phyloP scores from a whole-genome alignment of 2,113 vertebrate species.

The Corythoichthys haematopterus region DNA sequence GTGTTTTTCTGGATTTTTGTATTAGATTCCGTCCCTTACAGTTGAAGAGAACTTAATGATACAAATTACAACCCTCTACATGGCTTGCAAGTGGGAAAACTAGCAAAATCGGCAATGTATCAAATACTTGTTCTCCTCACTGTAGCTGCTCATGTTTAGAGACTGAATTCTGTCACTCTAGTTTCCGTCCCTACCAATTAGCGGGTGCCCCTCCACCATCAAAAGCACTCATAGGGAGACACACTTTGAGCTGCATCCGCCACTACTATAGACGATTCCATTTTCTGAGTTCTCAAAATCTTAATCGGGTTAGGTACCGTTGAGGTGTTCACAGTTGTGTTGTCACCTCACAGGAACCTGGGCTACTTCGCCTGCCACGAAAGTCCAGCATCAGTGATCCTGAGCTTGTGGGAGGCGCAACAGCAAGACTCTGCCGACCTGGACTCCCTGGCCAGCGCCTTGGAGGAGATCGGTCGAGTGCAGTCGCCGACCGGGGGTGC shows the following conservation, averaged over 20 bases:
- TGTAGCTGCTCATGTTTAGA: too few species aligned
- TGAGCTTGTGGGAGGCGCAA: constrained; percentile 95
- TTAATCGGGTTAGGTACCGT: neutral
- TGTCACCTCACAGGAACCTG: constrained; percentile 78
- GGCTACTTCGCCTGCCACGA: constrained; percentile 89
- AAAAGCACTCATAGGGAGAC: too few species aligned
- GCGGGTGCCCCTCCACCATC: too few species aligned
- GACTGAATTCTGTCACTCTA: too few species aligned
- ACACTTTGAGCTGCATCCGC: neutral
- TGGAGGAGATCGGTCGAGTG: constrained; percentile 90
- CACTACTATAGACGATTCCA: neutral
- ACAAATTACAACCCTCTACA: too few species aligned
- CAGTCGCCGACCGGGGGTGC: constrained; percentile 69
- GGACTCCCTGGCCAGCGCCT: constrained; percentile 90
- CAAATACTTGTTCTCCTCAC: too few species aligned
- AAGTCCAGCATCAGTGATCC: constrained; percentile 91
- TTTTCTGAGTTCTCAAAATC: neutral
- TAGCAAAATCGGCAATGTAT: too few species aligned
- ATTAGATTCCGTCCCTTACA: too few species aligned
- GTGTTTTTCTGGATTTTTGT: too few species aligned
- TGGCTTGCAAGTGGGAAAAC: too few species aligned
- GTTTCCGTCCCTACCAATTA: too few species aligned
- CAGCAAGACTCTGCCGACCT: constrained; percentile 91
- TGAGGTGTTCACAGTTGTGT: neutral
- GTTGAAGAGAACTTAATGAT: too few species aligned